These are phyloP conservation scores for Drosophila neutralis DNA, from an alignment of 2,888 invertebrate species.

Conservation along the genomic window DNA sequence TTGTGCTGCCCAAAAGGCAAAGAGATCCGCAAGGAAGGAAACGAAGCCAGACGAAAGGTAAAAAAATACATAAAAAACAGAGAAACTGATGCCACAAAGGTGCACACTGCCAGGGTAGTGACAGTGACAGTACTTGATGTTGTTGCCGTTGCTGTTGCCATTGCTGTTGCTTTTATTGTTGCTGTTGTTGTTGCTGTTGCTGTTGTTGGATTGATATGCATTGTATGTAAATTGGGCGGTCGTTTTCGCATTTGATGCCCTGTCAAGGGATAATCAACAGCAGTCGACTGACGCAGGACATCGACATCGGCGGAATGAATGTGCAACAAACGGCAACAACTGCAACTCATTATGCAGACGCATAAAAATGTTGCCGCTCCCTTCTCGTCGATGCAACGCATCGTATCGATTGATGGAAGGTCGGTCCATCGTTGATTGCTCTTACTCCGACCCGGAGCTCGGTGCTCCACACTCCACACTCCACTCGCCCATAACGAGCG, in stretches of 20 bases:
- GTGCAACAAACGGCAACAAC: conserved; percentile 23
- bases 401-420: conserved; percentile 49
- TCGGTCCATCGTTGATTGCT: conserved; percentile 25
- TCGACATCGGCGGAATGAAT: conserved; percentile 28
- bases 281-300: conserved; percentile 46
- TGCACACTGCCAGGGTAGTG: conserved; percentile 63
- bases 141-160: conserved; percentile 33
- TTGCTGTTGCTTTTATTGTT: conserved; percentile 41
- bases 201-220: conserved; percentile 80
- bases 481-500: conserved; percentile 65
- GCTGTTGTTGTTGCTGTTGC: conserved; percentile 47
- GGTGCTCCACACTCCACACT: conserved; percentile 27
- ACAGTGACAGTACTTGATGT: conserved; percentile 68
- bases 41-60: conserved; percentile 21
- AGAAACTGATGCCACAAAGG: conserved; percentile 73
- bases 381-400: conserved; percentile 12
- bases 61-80: conserved; percentile 10
- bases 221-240: conserved; percentile 84
- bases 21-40: conserved; percentile 39
- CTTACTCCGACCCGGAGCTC: conserved; percentile 14
- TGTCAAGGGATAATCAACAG: conserved; percentile 81
- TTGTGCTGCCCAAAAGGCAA: conserved; percentile 60
- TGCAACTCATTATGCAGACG: conserved; percentile 81
- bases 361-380: conserved; percentile 65
- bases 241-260: conserved; percentile 81